Conservation (phyloP, 2,888 invertebrate species). For the Digitonthophagus gazella region DNA sequence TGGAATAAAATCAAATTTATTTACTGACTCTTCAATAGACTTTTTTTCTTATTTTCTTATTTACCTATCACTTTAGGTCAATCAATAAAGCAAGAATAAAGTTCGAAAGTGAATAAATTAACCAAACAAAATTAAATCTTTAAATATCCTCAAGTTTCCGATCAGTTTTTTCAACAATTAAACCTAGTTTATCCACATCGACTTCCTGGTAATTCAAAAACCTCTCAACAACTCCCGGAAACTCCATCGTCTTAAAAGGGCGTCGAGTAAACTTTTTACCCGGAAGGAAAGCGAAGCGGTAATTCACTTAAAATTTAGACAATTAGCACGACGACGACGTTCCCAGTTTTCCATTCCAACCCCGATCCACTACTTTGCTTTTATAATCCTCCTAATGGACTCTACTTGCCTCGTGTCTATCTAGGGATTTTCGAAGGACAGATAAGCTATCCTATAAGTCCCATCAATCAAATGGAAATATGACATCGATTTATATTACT, state of each 20-base stretch:
- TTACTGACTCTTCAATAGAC: too few species aligned
- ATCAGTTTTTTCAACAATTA: too few species aligned
- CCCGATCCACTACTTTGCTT: neutral
- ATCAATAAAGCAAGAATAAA: too few species aligned
- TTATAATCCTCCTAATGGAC: slow-evolving; percentile 9
- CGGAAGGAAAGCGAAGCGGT: slow-evolving; percentile 2
- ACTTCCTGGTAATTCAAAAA: neutral
- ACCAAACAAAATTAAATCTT: too few species aligned
- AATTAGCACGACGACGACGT: slow-evolving; percentile 1
- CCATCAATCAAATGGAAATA: too few species aligned
- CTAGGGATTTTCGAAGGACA: neutral
- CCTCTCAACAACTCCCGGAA: neutral
- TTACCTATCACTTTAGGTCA: too few species aligned
- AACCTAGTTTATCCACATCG: neutral
- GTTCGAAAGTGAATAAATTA: too few species aligned
- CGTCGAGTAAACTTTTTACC: slow-evolving; percentile 2
- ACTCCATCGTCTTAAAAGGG: neutral
- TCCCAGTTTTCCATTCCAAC: neutral
- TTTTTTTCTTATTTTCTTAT: too few species aligned
- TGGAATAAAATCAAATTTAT: too few species aligned
- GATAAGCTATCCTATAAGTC: too few species aligned
- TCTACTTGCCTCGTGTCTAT: neutral
- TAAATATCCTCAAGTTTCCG: too few species aligned
- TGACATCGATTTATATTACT: neutral
- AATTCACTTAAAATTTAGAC: slow-evolving; percentile 18